Base-by-base conservation (phyloP, 2,113 vertebrate genomes). In the Erythrocercus mccallii region DNA sequence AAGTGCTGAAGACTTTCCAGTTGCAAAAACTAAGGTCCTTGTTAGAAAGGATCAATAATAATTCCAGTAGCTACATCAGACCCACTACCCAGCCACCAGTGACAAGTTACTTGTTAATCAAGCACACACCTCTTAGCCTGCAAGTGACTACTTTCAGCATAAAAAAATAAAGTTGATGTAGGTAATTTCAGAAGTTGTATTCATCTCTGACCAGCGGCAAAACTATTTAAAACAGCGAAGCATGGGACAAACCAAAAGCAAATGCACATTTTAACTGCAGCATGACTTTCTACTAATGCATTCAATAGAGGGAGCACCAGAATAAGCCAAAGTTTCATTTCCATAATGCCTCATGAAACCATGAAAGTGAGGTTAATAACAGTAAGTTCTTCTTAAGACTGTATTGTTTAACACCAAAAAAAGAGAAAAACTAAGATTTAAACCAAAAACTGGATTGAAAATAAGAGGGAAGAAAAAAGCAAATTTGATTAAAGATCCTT, bases 301-400 rank as follows among this genome's bases (percentile, higher is more conserved):
- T 85, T 93, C 71, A 53, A 57, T 4, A 90, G 62, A 88, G 42
- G 21, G 38, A 95, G 45, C 74, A 80, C 57, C 58, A 86, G 58
- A 90, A 69, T 33, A 85, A 86, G n/a, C 38, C 54, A 54, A 7
- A 77, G 71, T 77, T 48, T 42, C 5, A 69, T 48, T 85, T 85
- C 71, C 42, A 86, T 30, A 57, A 40, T 88, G 58, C 35, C 28
- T 60, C 2, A 4, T 1, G 1, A 56, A 93, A 70, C 24, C 6
- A 5, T 45, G 19, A 48, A 72, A 48, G n/a, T 14, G 74, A 62
- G 56, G 38, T 38, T 77, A 62, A 51, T 10, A 60, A 40, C 12
- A 84, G 2, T 2, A 47, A 86, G 12, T 53, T 80, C 23, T 70
- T 91, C 66, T 82, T 70, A 73, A 85, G 33, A 92, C 19, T 48